phyloP scores from a whole-genome alignment of 1,140 invertebrate species.

The Trachymyrmex septentrionalis region DNA sequence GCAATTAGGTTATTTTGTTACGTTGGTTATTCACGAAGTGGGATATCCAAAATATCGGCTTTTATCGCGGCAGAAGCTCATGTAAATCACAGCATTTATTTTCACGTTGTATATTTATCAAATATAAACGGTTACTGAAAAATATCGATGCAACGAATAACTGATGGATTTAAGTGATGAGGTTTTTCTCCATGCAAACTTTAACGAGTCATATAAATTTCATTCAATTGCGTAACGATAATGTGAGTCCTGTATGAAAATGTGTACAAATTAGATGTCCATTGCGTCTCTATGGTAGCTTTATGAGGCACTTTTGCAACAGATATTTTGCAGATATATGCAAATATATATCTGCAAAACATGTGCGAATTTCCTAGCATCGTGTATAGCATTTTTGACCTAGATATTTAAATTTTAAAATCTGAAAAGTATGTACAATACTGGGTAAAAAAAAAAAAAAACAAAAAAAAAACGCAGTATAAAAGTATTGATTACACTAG shows the following conservation, averaged over 20 bases:
- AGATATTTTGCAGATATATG: constrained; percentile 17
- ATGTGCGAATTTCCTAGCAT: neutral
- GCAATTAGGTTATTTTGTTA: constrained; percentile 50
- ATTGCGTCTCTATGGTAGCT: neutral
- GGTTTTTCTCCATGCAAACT: neutral
- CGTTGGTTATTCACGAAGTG: neutral
- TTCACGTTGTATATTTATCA: constrained; percentile 35
- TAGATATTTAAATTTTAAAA: neutral
- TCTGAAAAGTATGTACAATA: neutral
- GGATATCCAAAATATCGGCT: constrained; percentile 44
- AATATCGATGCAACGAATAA: constrained; percentile 23
- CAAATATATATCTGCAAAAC: constrained; percentile 13
- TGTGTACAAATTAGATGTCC: constrained; percentile 41
- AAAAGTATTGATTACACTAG: neutral
- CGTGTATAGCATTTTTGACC: neutral
- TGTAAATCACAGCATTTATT: constrained; percentile 46
- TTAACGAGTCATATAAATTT: constrained; percentile 36
- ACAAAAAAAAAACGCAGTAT: neutral
- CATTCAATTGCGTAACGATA: constrained; percentile 34
- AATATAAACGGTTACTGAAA: constrained; percentile 21
- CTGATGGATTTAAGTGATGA: neutral
- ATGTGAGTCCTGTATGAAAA: constrained; percentile 22
- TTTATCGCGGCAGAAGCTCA: constrained; percentile 16
- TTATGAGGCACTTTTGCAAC: constrained; percentile 12
- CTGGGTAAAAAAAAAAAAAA: neutral